Evolutionary conservation across 2,113 vertebrate genomes (phyloP), one percentile per base, ranked within the genome.

Genomic region (Nannospalax galili): DNA sequence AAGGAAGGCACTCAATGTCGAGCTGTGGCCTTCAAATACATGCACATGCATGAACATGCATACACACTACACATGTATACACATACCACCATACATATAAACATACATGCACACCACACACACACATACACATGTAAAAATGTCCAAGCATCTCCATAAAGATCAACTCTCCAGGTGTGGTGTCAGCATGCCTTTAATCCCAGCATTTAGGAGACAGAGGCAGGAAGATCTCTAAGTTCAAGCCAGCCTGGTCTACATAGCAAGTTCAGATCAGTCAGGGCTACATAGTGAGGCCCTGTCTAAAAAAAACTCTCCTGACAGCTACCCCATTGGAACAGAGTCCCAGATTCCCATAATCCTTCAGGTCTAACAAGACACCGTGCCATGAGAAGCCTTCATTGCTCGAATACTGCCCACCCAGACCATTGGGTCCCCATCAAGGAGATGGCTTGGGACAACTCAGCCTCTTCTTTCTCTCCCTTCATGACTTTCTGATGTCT

Each of bases 391-490:
- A 75, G 56, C 52, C n/a, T 15, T 75, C 15, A 4, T 1, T 16
- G 69, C 58, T 37, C 4, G 12, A 70, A 60, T 35, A 35, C 6
- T 16, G 5, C 45, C 35, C 35, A 37, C n/a, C 8, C 14, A 45
- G 15, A n/a, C n/a, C 42, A 26, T n/a, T 14, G 4, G 14, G 20
- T 56, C 80, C 56, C 2, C 19, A 45, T 28, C 73, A 56, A 60
- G 65, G 19, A 19, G 24, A 37, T 3, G 30, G 32, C 58, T 90
- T 35, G 10, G n/a, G 6, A 52, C 9, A 28, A 28, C 35, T 58
- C 26, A 6, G 20, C 0, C 0, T 8, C 45, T 56, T 37, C 48
- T 35, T 22, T 16, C 56, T 22, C 37, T 6, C 5, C 48, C 37
- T 24, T 14, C 60, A 0, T 26, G 7, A 0, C 69, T 78, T 52